A percentile compares a stretch with the other conserved stretches of the same genome.
phyloP scores from a whole-genome alignment of 2,888 invertebrate species.

The Incurvaria masculella region DNA sequence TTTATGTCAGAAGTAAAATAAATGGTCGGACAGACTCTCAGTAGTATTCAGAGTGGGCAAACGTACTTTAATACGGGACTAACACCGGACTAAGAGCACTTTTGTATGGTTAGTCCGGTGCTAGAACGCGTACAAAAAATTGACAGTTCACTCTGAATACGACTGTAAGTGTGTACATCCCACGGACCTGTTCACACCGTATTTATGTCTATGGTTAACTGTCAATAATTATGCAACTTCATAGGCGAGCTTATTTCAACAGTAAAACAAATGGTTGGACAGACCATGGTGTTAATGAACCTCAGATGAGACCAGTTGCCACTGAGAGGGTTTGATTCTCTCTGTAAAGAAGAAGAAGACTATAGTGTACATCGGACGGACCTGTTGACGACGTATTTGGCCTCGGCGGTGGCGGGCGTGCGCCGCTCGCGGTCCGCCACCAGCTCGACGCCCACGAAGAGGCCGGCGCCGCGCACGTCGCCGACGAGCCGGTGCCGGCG shows the following conservation, averaged over 20 bases:
- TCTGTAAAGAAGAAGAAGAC: not conserved
- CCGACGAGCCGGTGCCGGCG: conserved; percentile 78
- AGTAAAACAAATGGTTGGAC: not conserved
- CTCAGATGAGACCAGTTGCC: not conserved
- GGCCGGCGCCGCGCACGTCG: conserved; percentile 84
- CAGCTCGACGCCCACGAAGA: conserved; percentile 94
- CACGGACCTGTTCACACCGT: no score
- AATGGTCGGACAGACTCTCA: no score
- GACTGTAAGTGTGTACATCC: no score
- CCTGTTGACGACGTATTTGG: conserved; percentile 71
- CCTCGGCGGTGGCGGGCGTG: conserved; percentile 80
- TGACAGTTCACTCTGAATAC: no score
- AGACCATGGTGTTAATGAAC: not conserved
- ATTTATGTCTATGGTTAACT: no score
- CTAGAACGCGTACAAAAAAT: no score
- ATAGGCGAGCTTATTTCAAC: not conserved
- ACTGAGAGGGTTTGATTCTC: not conserved
- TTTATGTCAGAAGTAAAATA: no score
- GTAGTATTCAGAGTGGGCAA: no score
- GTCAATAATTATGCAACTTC: no score
- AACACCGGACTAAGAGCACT: no score
- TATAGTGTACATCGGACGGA: conserved; percentile 20
- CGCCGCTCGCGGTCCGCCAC: conserved; percentile 73
- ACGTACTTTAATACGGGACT: no score
- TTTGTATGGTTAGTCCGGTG: no score